Evolutionary conservation across 2,113 vertebrate genomes (phyloP).

Genomic region (Oryzias celebensis): DNA sequence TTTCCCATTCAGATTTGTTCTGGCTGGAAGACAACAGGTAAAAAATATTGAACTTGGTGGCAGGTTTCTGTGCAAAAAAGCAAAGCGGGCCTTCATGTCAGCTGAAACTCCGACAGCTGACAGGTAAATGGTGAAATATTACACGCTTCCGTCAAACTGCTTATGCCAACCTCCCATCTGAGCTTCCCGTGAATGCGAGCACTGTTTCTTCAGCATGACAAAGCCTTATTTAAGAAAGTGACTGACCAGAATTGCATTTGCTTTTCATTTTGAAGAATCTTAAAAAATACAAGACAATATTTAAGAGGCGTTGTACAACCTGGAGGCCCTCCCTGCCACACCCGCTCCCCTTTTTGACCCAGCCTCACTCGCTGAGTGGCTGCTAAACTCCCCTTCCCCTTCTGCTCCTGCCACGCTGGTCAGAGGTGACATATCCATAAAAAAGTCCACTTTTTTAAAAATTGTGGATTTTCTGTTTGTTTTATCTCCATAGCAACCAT

Average conservation of each 20-base stretch:
- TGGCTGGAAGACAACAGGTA: slow-evolving; percentile 2
- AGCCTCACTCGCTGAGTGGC: too few relatives aligned
- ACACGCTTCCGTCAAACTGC: slow-evolving; percentile 51
- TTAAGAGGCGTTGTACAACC: too few relatives aligned
- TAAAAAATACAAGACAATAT: background rate
- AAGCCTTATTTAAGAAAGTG: slow-evolving; percentile 18
- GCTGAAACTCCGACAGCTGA: slow-evolving; percentile 56
- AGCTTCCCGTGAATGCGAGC: slow-evolving; percentile 18
- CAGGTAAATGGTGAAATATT: slow-evolving; percentile 64
- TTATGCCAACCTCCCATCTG: slow-evolving; percentile 21
- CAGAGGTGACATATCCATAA: too few relatives aligned
- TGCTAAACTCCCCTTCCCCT: too few relatives aligned
- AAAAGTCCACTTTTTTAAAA: too few relatives aligned
- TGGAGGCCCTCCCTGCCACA: too few relatives aligned
- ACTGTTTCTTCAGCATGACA: slow-evolving; percentile 27
- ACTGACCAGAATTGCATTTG: background rate
- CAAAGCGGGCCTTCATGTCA: slow-evolving; percentile 35
- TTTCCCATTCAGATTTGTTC: background rate
- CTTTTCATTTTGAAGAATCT: slow-evolving; percentile 21
- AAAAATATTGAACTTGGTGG: slow-evolving; percentile 15
- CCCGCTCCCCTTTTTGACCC: too few relatives aligned
- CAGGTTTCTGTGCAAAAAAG: slow-evolving; percentile 32
- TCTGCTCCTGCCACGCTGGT: too few relatives aligned
- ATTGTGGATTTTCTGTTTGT: too few relatives aligned
- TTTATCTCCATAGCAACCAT: too few relatives aligned